Conservation (phyloP, 2,113 vertebrate genomes). For the Tragelaphus strepsiceros region DNA sequence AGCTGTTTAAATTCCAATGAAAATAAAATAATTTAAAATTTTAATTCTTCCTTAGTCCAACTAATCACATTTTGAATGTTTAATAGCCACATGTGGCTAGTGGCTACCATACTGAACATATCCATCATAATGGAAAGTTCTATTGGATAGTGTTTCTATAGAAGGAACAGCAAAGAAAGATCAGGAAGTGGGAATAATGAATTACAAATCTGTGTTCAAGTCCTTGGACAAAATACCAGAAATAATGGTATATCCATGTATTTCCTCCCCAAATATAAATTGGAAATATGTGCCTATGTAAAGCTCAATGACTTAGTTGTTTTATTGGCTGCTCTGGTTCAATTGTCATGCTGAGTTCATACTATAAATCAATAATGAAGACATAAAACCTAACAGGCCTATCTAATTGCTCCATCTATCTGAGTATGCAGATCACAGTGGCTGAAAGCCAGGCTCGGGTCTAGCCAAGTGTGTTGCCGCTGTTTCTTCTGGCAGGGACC, state of each 20-base stretch:
- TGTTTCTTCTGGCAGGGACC: slow-evolving; percentile 34
- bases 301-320: slow-evolving; percentile 53
- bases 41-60: background rate
- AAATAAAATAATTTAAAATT: background rate
- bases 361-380: slow-evolving; percentile 68
- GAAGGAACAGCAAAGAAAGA: background rate
- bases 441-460: slow-evolving; percentile 21
- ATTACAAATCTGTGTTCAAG: slow-evolving; percentile 21
- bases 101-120: background rate
- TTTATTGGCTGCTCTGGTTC: slow-evolving; percentile 51
- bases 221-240: slow-evolving; percentile 31
- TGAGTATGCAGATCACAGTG: slow-evolving; percentile 34
- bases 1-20: background rate
- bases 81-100: background rate
- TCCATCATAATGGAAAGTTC: background rate
- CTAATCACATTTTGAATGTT: background rate
- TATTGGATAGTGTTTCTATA: background rate
- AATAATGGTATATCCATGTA: slow-evolving; percentile 39
- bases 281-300: slow-evolving; percentile 47
- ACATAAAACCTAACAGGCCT: slow-evolving; percentile 55
- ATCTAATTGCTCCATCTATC: slow-evolving; percentile 55
- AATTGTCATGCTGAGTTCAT: slow-evolving; percentile 64
- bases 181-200: background rate
- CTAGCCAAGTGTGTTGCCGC: slow-evolving; percentile 20
- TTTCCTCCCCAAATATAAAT: slow-evolving; percentile 38